A percentile compares a stretch with the other conserved stretches of the same genome.
These are phyloP conservation scores for Prochilodus magdalenae DNA, from an alignment of 2,113 vertebrate genomes.

Conservation along the genomic window DNA sequence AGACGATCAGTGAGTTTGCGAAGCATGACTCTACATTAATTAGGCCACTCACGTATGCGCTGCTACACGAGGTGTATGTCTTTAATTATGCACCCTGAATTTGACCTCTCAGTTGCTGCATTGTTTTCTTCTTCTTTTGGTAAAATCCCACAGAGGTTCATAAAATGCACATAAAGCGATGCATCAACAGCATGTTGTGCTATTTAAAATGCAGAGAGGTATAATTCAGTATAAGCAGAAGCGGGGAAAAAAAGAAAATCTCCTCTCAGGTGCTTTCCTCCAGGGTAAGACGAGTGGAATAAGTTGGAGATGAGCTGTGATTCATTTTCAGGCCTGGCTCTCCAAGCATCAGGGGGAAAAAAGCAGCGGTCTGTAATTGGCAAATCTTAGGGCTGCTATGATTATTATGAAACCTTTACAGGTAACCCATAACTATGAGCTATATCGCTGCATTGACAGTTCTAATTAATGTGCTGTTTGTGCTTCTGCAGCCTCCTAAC, in stretches of 20 bases:
- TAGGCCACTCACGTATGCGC: slow-evolving; percentile 52
- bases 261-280: slow-evolving; percentile 44
- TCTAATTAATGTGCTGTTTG: slow-evolving; percentile 66
- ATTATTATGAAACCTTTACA: slow-evolving; percentile 62
- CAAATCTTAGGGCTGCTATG: slow-evolving; percentile 49
- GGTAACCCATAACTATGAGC: slow-evolving; percentile 57
- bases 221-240: slow-evolving; percentile 51
- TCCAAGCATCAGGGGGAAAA: slow-evolving; percentile 19
- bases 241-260: slow-evolving; percentile 31
- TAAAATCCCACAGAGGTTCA: slow-evolving; percentile 50
- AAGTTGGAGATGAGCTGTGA: slow-evolving; percentile 55
- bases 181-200: slow-evolving; percentile 53
- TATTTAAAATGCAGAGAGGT: slow-evolving; percentile 57
- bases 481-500: slow-evolving; percentile 61
- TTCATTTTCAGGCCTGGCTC: slow-evolving; percentile 55
- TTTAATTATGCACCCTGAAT: slow-evolving; percentile 60
- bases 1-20: slow-evolving; percentile 58
- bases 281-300: slow-evolving; percentile 47
- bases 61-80: slow-evolving; percentile 51
- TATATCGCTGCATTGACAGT: slow-evolving; percentile 58
- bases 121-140: slow-evolving; percentile 52
- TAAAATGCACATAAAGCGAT: slow-evolving; percentile 47
- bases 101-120: slow-evolving; percentile 55
- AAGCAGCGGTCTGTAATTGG: slow-evolving; percentile 60
- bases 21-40: slow-evolving; percentile 63